These are phyloP conservation scores for Catagonus wagneri DNA, from an alignment of 2,113 vertebrate species.

Conservation along the genomic window DNA sequence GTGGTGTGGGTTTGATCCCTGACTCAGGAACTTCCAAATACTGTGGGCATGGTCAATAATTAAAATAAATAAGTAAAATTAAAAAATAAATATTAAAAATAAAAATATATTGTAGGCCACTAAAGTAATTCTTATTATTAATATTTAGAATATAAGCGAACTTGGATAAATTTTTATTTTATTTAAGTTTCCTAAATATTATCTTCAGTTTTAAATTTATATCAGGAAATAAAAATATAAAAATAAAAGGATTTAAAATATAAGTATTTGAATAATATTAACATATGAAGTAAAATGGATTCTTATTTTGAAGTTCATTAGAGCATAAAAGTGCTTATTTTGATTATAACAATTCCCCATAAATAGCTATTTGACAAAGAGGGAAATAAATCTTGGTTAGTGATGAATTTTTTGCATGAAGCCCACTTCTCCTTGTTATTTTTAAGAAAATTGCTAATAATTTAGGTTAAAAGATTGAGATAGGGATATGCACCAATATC, in stretches of 20 bases:
- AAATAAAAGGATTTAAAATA: neutral
- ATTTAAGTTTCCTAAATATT: neutral
- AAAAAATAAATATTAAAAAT: no score
- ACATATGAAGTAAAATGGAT: neutral
- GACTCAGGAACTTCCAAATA: no score
- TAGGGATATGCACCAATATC: neutral
- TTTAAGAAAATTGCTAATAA: conserved; percentile 1
- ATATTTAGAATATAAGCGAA: neutral
- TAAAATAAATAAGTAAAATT: no score
- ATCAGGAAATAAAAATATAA: neutral
- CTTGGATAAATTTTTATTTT: neutral
- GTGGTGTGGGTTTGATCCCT: no score
- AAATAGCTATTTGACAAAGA: neutral
- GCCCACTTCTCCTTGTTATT: neutral
- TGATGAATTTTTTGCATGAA: neutral
- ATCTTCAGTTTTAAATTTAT: conserved; percentile 23
- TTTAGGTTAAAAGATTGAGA: neutral
- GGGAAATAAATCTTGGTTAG: neutral
- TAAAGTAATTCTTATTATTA: neutral
- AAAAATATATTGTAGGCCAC: no score
- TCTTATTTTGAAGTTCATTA: conserved; percentile 23
- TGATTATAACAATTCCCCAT: neutral
- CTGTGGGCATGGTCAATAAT: no score
- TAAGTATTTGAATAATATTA: conserved; percentile 7
- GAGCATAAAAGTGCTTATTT: neutral